Conservation (phyloP, 35 echinoderm and acorn worm species). For the Amphiura filiformis region DNA sequence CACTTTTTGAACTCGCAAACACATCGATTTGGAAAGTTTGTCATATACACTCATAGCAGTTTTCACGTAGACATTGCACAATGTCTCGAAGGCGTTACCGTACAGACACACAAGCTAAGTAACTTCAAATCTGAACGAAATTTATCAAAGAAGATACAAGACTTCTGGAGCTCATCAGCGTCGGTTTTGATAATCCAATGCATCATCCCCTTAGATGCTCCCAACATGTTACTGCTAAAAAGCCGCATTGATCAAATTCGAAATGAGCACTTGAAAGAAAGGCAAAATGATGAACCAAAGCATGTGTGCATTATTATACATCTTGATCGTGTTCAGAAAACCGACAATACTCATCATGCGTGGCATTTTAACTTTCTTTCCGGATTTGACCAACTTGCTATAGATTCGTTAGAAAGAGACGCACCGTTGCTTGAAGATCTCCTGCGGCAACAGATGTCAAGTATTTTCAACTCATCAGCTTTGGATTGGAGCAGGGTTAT, state of each 20-base stretch:
- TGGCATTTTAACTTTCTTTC: conserved; percentile 36
- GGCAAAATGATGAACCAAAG: background rate
- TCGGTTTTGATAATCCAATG: conserved; percentile 16
- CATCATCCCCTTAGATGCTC: conserved; percentile 22
- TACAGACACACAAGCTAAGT: conserved; percentile 23
- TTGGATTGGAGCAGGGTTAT: background rate
- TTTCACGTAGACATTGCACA: background rate
- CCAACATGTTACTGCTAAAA: conserved; percentile 16
- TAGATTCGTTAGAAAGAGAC: conserved; percentile 22
- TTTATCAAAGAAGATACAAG: background rate
- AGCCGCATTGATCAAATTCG: background rate
- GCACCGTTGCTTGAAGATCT: background rate
- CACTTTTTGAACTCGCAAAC: background rate
- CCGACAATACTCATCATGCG: background rate
- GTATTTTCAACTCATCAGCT: background rate
- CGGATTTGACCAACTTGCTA: conserved; percentile 27
- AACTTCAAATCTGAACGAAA: conserved; percentile 31
- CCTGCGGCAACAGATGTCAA: background rate
- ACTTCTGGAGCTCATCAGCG: background rate
- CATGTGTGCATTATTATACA: conserved; percentile 26
- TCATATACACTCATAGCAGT: conserved; percentile 24
- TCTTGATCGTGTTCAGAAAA: conserved; percentile 3
- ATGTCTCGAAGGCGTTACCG: background rate
- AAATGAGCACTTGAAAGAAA: background rate
- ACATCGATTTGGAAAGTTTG: background rate